phyloP scores from a whole-genome alignment of 2,888 invertebrate genomes.

The Chironomus tentans region DNA sequence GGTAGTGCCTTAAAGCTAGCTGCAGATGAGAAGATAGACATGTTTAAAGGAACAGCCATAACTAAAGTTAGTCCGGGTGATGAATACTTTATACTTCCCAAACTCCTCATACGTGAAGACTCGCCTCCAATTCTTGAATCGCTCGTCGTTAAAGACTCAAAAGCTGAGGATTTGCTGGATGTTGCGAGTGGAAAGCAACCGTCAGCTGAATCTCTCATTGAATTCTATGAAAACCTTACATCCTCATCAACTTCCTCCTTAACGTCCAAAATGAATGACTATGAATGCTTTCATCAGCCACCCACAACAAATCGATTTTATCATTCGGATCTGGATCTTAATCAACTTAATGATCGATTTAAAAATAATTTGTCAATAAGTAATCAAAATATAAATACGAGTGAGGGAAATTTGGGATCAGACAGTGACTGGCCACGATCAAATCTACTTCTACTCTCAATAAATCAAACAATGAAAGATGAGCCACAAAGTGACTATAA shows the following conservation, averaged over 20 bases:
- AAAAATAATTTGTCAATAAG: slow-evolving; percentile 13
- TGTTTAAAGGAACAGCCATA: slow-evolving; percentile 5
- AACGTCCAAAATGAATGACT: slow-evolving; percentile 1
- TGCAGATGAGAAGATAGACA: neutral
- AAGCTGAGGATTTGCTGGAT: neutral
- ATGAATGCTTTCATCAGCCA: slow-evolving; percentile 9
- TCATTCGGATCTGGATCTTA: slow-evolving; percentile 9
- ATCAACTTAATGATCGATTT: slow-evolving; percentile 17
- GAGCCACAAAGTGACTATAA: neutral
- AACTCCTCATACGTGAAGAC: slow-evolving; percentile 31
- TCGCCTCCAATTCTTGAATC: slow-evolving; percentile 28
- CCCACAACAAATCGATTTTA: slow-evolving; percentile 4
- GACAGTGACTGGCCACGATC: slow-evolving; percentile 15
- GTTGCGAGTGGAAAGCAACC: neutral
- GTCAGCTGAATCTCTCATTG: slow-evolving; percentile 8
- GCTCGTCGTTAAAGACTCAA: neutral
- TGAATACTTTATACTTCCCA: slow-evolving; percentile 29
- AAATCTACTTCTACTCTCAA: neutral
- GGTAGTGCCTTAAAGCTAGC: neutral
- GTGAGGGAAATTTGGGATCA: neutral
- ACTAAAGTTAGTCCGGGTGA: neutral
- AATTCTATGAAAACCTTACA: slow-evolving; percentile 11
- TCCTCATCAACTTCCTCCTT: neutral
- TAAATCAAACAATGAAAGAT: slow-evolving; percentile 2
- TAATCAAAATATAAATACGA: slow-evolving; percentile 17